Conservation (phyloP, 2,888 invertebrate species). For the Nezara viridula region DNA sequence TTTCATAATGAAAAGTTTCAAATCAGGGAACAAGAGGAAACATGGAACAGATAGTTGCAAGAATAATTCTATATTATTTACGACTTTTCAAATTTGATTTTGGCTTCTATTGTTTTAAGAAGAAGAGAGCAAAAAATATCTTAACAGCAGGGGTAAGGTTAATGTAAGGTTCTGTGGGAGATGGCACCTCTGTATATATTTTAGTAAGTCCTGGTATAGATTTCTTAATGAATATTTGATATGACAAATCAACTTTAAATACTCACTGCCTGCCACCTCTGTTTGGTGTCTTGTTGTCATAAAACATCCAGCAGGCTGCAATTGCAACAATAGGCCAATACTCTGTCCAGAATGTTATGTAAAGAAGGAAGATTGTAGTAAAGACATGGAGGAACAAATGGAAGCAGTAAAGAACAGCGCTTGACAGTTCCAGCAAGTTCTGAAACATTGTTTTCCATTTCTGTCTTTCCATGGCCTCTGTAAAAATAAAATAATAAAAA, state of each 20-base stretch:
- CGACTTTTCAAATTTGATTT: no score
- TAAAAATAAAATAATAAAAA: not conserved
- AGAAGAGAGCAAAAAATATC: no score
- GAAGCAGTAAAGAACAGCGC: not conserved
- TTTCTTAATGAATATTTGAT: not conserved
- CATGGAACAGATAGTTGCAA: no score
- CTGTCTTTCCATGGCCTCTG: not conserved
- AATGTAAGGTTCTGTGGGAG: no score
- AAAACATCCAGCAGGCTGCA: not conserved
- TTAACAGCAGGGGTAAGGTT: no score
- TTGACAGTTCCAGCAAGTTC: not conserved
- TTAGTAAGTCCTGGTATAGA: no score
- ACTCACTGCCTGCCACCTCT: slow-evolving; percentile 40
- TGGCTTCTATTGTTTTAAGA: no score
- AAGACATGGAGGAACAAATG: not conserved
- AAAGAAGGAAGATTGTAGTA: not conserved
- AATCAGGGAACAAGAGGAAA: no score
- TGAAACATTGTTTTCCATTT: not conserved
- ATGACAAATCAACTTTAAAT: not conserved
- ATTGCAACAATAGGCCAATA: not conserved
- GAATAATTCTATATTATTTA: no score
- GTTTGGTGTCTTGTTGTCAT: not conserved
- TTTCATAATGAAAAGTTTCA: no score
- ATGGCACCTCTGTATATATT: no score
- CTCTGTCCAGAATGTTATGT: not conserved